phyloP scores from a whole-genome alignment of 2,797 vertebrate genomes.

The Enteromius fasciolatus region DNA sequence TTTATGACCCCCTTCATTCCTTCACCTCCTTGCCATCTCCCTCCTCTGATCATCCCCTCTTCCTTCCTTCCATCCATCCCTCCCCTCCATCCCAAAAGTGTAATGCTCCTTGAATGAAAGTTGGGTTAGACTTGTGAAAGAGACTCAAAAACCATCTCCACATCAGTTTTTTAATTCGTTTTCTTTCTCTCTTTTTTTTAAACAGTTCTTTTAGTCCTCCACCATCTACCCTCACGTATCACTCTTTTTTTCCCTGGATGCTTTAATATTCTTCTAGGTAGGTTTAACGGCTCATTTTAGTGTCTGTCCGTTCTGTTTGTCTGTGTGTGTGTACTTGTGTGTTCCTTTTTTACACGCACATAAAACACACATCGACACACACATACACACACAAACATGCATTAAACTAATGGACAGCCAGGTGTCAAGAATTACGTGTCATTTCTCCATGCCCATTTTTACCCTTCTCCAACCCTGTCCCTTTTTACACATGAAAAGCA shows the following conservation, averaged over 20 bases:
- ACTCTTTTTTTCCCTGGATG: conserved; percentile 78
- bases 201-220: conserved; percentile 60
- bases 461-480: conserved; percentile 59
- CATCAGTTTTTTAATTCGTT: conserved; percentile 68
- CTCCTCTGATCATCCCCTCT: conserved; percentile 46
- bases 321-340: conserved; percentile 75
- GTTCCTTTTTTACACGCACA: conserved; percentile 75
- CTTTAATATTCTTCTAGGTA: conserved; percentile 85
- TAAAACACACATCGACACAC: conserved; percentile 82
- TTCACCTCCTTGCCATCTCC: conserved; percentile 52
- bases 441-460: conserved; percentile 59
- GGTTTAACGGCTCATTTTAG: conserved; percentile 82
- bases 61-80: conserved; percentile 41
- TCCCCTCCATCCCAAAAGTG: conserved; percentile 67
- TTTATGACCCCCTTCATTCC: conserved; percentile 49
- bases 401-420: conserved; percentile 43
- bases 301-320: conserved; percentile 83
- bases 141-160: conserved; percentile 62
- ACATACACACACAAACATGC: conserved; percentile 69
- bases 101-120: conserved; percentile 71
- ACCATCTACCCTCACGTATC: conserved; percentile 53
- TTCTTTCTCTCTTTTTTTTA: conserved; percentile 64
- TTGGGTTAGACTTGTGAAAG: conserved; percentile 75
- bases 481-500: conserved; percentile 59
- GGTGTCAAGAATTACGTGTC: conserved; percentile 40